These are phyloP conservation scores for Battus philenor DNA, from an alignment of 1,140 invertebrate species.

Conservation along the genomic window DNA sequence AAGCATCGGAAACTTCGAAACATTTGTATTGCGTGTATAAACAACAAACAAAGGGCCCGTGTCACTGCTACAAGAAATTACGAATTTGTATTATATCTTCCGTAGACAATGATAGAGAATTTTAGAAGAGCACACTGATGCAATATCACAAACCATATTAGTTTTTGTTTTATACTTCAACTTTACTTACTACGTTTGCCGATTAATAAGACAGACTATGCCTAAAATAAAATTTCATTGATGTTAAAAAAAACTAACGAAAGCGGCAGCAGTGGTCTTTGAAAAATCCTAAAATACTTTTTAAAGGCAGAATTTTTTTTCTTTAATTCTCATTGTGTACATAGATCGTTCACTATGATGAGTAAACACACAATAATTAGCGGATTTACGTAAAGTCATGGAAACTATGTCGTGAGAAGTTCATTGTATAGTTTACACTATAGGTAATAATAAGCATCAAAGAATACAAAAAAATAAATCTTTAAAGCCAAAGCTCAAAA, in stretches of 20 bases:
- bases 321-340: conserved; percentile 31
- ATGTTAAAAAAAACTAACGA: neutral
- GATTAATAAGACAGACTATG: neutral
- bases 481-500: too few species aligned
- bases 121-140: too few species aligned
- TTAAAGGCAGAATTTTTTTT: conserved; percentile 34
- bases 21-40: conserved; percentile 25
- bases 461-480: too few species aligned
- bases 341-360: conserved; percentile 45
- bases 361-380: conserved; percentile 53
- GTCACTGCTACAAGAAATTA: too few species aligned
- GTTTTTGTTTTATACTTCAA: too few species aligned
- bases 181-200: too few species aligned
- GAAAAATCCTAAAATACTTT: conserved; percentile 7
- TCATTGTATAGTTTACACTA: conserved; percentile 44
- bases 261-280: neutral
- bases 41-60: too few species aligned
- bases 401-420: conserved; percentile 65
- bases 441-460: too few species aligned
- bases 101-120: too few species aligned
- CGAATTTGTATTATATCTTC: too few species aligned
- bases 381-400: conserved; percentile 65
- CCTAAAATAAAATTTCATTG: neutral
- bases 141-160: too few species aligned
- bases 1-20: conserved; percentile 24